Evolutionary conservation across 2,888 invertebrate genomes (phyloP), one percentile per base, ranked within the genome.

Genomic region (Xanthorhoe spadicearia): DNA sequence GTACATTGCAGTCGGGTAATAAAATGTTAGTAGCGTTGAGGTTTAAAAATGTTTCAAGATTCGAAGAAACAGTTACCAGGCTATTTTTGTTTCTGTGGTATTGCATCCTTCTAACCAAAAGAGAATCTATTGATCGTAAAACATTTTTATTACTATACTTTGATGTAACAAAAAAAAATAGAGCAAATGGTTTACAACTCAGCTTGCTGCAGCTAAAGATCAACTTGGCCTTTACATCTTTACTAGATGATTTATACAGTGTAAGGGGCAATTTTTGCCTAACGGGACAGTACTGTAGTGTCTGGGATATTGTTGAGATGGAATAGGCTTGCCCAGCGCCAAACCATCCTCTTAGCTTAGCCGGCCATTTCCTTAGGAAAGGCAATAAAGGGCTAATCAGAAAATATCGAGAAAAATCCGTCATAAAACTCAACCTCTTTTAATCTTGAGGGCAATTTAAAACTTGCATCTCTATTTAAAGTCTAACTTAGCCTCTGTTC

Each of bases 21-120:
- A 60, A 59, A 64, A 64, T 9, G 64, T 59, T 38, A 64, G 53
- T 55, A 54, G 58, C 53, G 64, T 43, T 58, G 46, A 49, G 23
- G 49, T 43, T 59, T 64, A 59, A 59, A 58, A 64, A 17, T 46
- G 32, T 57, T 51, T 23, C 28, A 55, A 43, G 49, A 13, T 48
- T 35, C 32, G 17, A 35, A 4, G 28, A 28, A 48, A 23, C 53
- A 46, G 17, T 61, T 9, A 38, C 10, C 53, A 35, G 38, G 38
- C 13, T 43, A 43, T 43, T 43, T 43, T 43, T 43, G 38, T 43
- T 13, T 43, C 13, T 43, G 13, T 43, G 23, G 23, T 38, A 38
- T 8, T 5, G 38, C 38, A 43, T 43, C 10, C 2, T 38, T 13
- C 38, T 38, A 43, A 43, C 13, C 13, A 43, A 13, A 38, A 38